Base-by-base conservation (phyloP, 2,797 vertebrate species). In the Microhierax caerulescens region DNA sequence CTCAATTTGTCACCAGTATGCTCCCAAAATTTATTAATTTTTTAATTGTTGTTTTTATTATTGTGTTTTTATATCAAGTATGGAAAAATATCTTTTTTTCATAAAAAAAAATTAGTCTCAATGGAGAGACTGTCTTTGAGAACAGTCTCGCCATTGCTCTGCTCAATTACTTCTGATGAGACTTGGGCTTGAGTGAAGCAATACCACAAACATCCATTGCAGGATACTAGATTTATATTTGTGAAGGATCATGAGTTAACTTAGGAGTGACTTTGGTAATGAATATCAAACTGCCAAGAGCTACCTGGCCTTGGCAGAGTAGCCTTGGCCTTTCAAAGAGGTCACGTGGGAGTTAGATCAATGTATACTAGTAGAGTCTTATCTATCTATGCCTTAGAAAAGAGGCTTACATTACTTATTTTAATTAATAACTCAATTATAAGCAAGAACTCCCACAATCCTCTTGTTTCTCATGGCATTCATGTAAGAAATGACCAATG, bases 1-100 rank as follows among this genome's bases (percentile, higher is more conserved):
- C 92, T 95, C 95, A 95, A 85, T 95, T 97, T 97, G 50, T 75
- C 41, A 81, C 54, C 18, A 54, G 69, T 65, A 15, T 69, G 72
- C 10, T 53, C 34, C 67, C 68, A 85, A 65, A 77, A 85, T 85
- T 67, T 73, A 83, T 90, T 65, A 39, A 93, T 86, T 93, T 85
- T 85, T 67, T 73, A n/a, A 83, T 90, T 61, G 37, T 93, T 86
- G 91, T 85, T 86, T 93, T 73, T 34, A 78, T 75, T 47, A 59
- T 9, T 36, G 10, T 89, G 27, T 75, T 89, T 95, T 95, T 75
- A 63, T 37, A 73, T 30, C 39, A 80, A 85, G 81, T 73, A 64
- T 77, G 65, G 61, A 95, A 91, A n/a, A n/a, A n/a, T n/a, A n/a
- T n/a, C n/a, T n/a, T n/a, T n/a, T n/a, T n/a, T n/a, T n/a, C n/a